These are phyloP conservation scores for Myopa testacea DNA, from an alignment of 2,888 invertebrate species.

Conservation along the genomic window DNA sequence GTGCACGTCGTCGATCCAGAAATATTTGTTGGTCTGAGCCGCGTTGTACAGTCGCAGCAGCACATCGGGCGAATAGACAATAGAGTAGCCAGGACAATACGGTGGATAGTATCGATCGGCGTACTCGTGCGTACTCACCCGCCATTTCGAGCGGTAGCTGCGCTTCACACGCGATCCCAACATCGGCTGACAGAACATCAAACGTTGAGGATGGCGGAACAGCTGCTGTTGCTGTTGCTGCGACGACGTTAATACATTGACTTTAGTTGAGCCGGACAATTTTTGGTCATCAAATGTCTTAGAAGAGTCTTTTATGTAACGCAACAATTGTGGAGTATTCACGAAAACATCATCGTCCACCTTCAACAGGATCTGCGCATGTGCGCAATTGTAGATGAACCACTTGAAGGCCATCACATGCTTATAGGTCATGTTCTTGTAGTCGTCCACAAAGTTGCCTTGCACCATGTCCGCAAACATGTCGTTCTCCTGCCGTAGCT, in stretches of 20 bases:
- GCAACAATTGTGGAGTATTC: conserved; percentile 74
- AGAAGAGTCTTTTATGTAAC: conserved; percentile 56
- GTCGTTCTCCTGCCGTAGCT: conserved; percentile 71
- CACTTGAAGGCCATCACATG: conserved; percentile 86
- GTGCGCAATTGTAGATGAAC: conserved; percentile 76
- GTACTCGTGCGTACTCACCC: conserved; percentile 77
- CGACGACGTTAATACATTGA: too few relatives aligned
- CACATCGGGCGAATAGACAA: conserved; percentile 76
- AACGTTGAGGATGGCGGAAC: conserved; percentile 64
- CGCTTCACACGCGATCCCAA: conserved; percentile 71
- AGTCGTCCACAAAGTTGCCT: conserved; percentile 81
- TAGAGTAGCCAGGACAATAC: conserved; percentile 81
- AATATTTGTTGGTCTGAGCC: conserved; percentile 75
- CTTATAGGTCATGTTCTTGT: conserved; percentile 85
- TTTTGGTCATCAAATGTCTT: too few relatives aligned
- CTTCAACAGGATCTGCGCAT: conserved; percentile 77
- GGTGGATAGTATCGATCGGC: conserved; percentile 74
- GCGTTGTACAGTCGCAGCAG: conserved; percentile 71
- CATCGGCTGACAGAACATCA: conserved; percentile 76
- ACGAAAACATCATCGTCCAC: conserved; percentile 83
- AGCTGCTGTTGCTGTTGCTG: conserved; percentile 45
- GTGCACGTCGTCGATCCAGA: conserved; percentile 87
- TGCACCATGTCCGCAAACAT: conserved; percentile 78
- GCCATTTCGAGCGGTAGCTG: conserved; percentile 79
- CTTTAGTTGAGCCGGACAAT: neutral